Evolutionary conservation across 2,797 vertebrate species (phyloP), one percentile per base, ranked within the genome.

Genomic region (Propithecus perrieri): DNA sequence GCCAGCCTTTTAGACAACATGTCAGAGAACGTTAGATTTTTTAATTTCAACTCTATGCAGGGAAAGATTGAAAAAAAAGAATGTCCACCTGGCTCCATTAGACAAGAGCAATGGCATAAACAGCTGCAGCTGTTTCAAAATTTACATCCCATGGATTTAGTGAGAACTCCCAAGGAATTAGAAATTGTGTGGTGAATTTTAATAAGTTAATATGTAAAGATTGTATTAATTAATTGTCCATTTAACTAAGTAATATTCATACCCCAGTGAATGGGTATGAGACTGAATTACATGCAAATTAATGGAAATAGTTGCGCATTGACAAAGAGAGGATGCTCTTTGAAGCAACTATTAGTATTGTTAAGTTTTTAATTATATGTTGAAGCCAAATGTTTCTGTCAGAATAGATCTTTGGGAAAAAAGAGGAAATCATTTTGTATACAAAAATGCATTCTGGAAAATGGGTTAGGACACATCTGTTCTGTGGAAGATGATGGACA

Each of bases 241-340:
- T 89, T 88, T 85, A 78, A 85, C 72, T 96, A 92, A 91, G 79
- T 95, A 97, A 96, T 97, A 94, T 84, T 80, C 71, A 80, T 72
- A 61, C 28, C 53, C 72, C 57, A 93, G 92, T 80, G 89, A 97
- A 91, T 74, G 79, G n/a, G 38, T 72, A 75, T 75, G 35, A 95
- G 95, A 97, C 61, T 78, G 59, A 97, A 97, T 96, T 76, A 91
- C 89, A 97, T 95, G 96, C 86, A 97, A 97, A 97, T 97, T 50
- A 89, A 91, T 96, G 79, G 93, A 96, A 97, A 96, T 94, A 90
- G 53, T 86, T 91, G 12, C 65, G 89, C 41, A 93, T 1, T 74
- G 94, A 95, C 75, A 96, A 89, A 91, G 22, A 55, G 24, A 92
- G 48, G 50, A 87, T 78, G 78, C 55, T 95, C 53, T 95, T 74